Conservation (phyloP, 2,888 invertebrate species). For the Hyposoter didymator region DNA sequence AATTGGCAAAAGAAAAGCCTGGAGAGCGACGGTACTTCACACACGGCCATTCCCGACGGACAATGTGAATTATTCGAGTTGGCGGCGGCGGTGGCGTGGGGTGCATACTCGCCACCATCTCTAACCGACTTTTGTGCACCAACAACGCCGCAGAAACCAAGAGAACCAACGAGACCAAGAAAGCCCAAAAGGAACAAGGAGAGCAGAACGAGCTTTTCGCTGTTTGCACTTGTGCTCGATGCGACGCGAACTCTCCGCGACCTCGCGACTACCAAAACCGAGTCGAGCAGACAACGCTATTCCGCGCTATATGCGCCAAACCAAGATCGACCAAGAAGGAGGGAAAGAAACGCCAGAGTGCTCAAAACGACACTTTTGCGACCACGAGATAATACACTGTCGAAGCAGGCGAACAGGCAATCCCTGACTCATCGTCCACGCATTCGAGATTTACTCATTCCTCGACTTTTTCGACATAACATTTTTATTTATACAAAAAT, state of each 20-base stretch:
- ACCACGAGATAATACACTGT: constrained; percentile 57
- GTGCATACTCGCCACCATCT: constrained; percentile 70
- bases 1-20: constrained; percentile 83
- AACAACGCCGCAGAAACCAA: constrained; percentile 6
- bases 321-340: constrained; percentile 38
- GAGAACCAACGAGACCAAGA: neutral
- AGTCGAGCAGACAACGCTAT: constrained; percentile 57
- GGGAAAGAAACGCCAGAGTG: constrained; percentile 12
- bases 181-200: constrained; percentile 5
- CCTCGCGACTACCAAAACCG: constrained; percentile 58
- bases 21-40: constrained; percentile 69
- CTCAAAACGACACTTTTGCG: constrained; percentile 42
- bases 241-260: constrained; percentile 64
- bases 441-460: constrained; percentile 58
- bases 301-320: constrained; percentile 40
- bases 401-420: constrained; percentile 50
- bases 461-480: constrained; percentile 38
- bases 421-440: constrained; percentile 65
- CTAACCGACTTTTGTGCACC: constrained; percentile 35
- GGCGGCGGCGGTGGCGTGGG: constrained; percentile 76
- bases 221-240: constrained; percentile 53
- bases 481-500: neutral
- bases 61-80: constrained; percentile 84
- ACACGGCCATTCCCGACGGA: constrained; percentile 81
- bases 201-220: constrained; percentile 43